Conservation (phyloP, 2,888 invertebrate species). For the Exocentrus adspersus region DNA sequence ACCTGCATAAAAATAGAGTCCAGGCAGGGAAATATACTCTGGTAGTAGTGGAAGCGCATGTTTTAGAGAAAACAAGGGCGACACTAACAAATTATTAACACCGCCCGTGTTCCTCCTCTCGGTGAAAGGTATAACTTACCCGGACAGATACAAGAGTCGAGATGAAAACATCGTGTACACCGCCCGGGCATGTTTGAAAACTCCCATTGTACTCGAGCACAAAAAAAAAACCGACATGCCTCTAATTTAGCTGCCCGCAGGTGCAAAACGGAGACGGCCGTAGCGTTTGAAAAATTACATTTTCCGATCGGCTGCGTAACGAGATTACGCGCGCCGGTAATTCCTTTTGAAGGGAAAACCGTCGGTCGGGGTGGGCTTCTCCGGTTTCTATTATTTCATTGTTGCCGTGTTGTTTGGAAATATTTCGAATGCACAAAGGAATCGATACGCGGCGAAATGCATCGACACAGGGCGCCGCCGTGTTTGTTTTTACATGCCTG, state of each 20-base stretch:
- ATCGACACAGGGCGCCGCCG: background rate
- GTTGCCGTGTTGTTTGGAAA: slow-evolving; percentile 10
- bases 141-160: background rate
- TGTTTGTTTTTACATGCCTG: slow-evolving; percentile 4
- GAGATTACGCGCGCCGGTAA: slow-evolving; percentile 15
- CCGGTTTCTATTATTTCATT: slow-evolving; percentile 19
- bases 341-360: slow-evolving; percentile 7
- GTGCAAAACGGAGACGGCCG: background rate
- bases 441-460: slow-evolving; percentile 13
- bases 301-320: slow-evolving; percentile 17
- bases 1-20: no score
- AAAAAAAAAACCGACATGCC: background rate
- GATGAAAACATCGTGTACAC: background rate
- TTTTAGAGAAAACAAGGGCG: no score
- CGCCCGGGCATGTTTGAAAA: background rate
- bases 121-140: background rate
- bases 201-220: background rate
- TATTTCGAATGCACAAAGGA: slow-evolving; percentile 5
- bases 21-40: no score
- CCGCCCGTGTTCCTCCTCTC: background rate
- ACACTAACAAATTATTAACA: no score
- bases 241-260: background rate
- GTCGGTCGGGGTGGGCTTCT: slow-evolving; percentile 14
- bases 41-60: no score
- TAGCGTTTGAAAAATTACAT: slow-evolving; percentile 16